Conservation (phyloP, 2,797 vertebrate species). For the Tachyglossus aculeatus region DNA sequence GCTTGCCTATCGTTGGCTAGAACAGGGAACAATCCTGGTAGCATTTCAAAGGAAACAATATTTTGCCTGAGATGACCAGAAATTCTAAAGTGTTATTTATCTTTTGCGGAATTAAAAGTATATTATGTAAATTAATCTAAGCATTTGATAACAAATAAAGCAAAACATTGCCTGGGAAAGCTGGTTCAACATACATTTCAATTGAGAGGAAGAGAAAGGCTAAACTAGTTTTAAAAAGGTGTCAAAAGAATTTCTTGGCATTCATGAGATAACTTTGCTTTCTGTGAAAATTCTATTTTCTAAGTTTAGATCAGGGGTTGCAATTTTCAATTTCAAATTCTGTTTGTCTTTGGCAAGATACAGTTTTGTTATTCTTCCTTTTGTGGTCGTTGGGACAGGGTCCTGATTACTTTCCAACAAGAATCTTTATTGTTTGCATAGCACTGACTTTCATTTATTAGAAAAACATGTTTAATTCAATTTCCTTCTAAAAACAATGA, state of each 20-base stretch:
- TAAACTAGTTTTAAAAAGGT: not conserved
- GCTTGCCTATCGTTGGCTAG: not conserved
- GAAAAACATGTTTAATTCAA: constrained; percentile 15
- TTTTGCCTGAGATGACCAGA: not conserved
- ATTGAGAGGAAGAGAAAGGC: not conserved
- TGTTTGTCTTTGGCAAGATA: not conserved
- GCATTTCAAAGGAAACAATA: not conserved
- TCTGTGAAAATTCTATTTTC: not conserved
- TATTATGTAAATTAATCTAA: not conserved
- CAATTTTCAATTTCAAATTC: not conserved
- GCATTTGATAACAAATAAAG: not conserved
- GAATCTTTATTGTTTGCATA: not conserved
- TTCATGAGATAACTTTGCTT: too few relatives aligned
- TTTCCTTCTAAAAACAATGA: not conserved
- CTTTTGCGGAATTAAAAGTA: not conserved
- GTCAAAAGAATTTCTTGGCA: not conserved
- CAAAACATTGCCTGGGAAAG: not conserved
- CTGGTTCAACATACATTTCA: not conserved
- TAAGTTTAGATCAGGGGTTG: not conserved
- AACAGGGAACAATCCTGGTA: not conserved
- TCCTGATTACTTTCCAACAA: not conserved
- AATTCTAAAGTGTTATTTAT: too few relatives aligned
- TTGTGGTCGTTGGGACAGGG: not conserved
- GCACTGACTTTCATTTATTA: not conserved
- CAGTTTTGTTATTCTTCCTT: not conserved